A percentile compares a stretch with the other conserved stretches of the same genome.
Evolutionary conservation across 2,888 invertebrate genomes (phyloP).

Genomic region (Gastracanthus pulcherrimus): DNA sequence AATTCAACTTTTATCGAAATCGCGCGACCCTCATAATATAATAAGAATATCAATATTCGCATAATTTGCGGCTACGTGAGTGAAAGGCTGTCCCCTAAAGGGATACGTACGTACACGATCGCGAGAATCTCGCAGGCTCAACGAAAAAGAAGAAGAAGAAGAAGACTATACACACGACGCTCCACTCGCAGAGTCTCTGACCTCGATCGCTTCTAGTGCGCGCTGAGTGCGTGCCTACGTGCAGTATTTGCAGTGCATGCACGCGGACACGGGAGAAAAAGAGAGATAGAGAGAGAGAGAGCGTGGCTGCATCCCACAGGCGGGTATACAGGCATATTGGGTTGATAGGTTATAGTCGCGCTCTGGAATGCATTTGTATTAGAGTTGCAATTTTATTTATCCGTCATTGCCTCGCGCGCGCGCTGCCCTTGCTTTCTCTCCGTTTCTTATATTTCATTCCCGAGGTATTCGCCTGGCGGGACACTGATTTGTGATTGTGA

Average conservation of each 20-base stretch:
- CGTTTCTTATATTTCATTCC: background rate
- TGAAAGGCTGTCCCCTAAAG: background rate
- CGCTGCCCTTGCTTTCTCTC: conserved; percentile 15
- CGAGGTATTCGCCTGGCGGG: background rate
- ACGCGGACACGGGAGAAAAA: background rate
- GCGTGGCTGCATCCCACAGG: background rate
- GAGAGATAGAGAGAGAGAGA: background rate
- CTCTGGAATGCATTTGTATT: conserved; percentile 41
- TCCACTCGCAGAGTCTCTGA: conserved; percentile 62
- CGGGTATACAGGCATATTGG: too few relatives aligned
- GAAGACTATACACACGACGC: conserved; percentile 40
- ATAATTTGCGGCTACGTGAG: background rate
- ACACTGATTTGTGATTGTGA: background rate
- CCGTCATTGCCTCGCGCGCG: background rate
- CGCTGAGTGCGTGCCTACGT: conserved; percentile 41
- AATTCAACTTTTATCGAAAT: too few relatives aligned
- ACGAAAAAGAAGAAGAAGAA: background rate
- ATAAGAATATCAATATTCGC: background rate
- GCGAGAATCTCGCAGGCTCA: background rate
- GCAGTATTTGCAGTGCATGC: background rate
- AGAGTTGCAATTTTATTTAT: background rate
- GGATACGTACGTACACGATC: background rate
- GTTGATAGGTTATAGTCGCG: conserved; percentile 38
- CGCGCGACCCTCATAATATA: too few relatives aligned
- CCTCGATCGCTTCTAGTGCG: conserved; percentile 76